A percentile compares a stretch with the other conserved stretches of the same genome.
These are phyloP conservation scores for Achlya flavicornis DNA, from an alignment of 2,888 invertebrate genomes.

Conservation along the genomic window DNA sequence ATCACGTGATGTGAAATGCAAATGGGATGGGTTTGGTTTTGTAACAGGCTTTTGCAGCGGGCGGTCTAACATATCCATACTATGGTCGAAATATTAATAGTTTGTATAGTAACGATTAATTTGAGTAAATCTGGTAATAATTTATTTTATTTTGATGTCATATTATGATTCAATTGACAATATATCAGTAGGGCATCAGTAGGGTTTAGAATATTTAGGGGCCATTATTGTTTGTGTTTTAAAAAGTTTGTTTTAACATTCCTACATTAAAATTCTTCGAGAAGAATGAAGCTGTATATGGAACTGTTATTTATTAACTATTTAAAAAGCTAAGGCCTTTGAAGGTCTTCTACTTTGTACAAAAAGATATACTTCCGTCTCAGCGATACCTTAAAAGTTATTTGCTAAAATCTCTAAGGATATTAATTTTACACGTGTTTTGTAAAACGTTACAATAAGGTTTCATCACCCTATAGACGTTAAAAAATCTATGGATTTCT, in stretches of 20 bases:
- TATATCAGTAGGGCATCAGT: conserved; percentile 36
- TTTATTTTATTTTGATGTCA: conserved; percentile 54
- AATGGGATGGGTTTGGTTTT: conserved; percentile 28
- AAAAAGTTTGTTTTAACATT: background rate
- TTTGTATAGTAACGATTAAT: conserved; percentile 59
- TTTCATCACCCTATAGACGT: background rate
- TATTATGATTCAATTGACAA: conserved; percentile 42
- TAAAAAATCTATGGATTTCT: background rate
- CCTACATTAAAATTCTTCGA: background rate
- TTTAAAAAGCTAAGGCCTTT: background rate
- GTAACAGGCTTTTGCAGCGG: conserved; percentile 60
- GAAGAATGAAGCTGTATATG: background rate
- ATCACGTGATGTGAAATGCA: conserved; percentile 22
- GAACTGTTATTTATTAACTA: background rate
- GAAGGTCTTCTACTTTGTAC: conserved; percentile 1
- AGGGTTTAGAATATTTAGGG: conserved; percentile 11
- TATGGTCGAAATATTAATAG: conserved; percentile 67
- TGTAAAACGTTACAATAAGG: background rate
- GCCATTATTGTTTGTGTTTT: conserved; percentile 15
- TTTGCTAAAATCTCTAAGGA: conserved; percentile 25
- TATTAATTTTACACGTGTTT: conserved; percentile 16
- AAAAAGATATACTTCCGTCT: conserved; percentile 24
- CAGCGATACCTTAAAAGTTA: conserved; percentile 26
- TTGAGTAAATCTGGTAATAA: conserved; percentile 53
- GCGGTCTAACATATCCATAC: conserved; percentile 60